Evolutionary conservation across 2,797 vertebrate genomes (phyloP), one percentile per base, ranked within the genome.

Genomic region (Xiphophorus birchmanni): DNA sequence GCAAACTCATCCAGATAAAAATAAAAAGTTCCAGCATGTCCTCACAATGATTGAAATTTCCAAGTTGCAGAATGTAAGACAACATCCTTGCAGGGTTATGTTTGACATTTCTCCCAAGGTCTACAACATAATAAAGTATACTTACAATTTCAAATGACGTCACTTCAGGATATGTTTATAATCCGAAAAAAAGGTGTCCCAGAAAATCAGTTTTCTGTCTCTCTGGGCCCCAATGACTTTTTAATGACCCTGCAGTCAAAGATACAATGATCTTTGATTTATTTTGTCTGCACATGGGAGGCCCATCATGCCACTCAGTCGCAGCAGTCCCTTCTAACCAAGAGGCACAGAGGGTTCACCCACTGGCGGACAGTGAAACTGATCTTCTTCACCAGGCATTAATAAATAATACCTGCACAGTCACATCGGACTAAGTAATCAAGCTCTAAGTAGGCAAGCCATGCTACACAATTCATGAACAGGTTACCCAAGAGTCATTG

Each of bases 361-460:
- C 86, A 35, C 87, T 85, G 89, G 78, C 88, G 91, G 92, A 95
- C 94, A 91, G 91, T 95, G 96, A 95, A 96, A 96, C 91, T 80
- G 83, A 94, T 95, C 92, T 92, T 88, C 86, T 92, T 87, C 87
- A 84, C 88, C 88, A 79, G 42, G 77, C 91, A 95, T 97, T 89
- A 97, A 97, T 97, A 95, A 97, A 95, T 97, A 88, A 98, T 95
- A 89, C 76, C 87, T 72, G 88, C 89, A 76, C 86, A 78, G 92
- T 92, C 91, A 90, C 91, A 94, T 93, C 78, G 88, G 92, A 93
- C 95, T 95, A 92, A 96, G 96, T 96, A 95, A 96, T 95, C 93
- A 93, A 96, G 94, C 88, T 90, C 91, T 86, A 93, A 92, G 94
- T 93, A 95, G 94, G 93, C 92, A 95, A 95, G 89, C 90, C 77